Conservation (phyloP, 2,113 vertebrate species). For the Ceyx melanurus region DNA sequence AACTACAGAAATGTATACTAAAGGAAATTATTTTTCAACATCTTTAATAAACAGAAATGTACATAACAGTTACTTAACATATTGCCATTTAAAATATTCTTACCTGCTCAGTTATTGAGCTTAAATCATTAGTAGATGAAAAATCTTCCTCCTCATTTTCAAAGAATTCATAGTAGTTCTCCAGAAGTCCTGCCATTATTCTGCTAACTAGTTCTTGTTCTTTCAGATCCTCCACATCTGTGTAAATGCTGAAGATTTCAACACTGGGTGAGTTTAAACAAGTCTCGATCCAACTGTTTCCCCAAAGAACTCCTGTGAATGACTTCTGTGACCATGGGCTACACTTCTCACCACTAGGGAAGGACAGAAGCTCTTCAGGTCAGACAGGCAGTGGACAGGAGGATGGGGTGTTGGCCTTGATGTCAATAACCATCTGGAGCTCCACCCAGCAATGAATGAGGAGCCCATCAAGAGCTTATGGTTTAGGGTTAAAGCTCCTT, state of each 20-base stretch:
- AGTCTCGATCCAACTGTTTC: neutral
- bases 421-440: neutral
- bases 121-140: conserved; percentile 94
- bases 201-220: conserved; percentile 94
- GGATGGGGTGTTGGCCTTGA: neutral
- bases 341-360: neutral
- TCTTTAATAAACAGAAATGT: neutral
- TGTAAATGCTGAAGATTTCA: conserved; percentile 80
- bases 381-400: neutral
- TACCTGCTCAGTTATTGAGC: conserved; percentile 96
- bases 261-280: conserved; percentile 3
- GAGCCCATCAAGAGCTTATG: neutral
- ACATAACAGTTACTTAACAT: neutral
- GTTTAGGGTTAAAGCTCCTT: neutral
- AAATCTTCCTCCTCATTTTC: conserved; percentile 94
- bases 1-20: neutral
- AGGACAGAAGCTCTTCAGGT: neutral
- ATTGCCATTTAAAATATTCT: conserved; percentile 26
- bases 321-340: neutral
- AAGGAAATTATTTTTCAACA: neutral
- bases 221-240: conserved; percentile 91
- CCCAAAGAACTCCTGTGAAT: neutral
- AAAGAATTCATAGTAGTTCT: conserved; percentile 95
- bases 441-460: neutral
- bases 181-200: conserved; percentile 92